A percentile compares a stretch with the other conserved stretches of the same genome.
These are phyloP conservation scores for Agonopterix alstromeriana DNA, from an alignment of 2,888 invertebrate species.

Conservation along the genomic window DNA sequence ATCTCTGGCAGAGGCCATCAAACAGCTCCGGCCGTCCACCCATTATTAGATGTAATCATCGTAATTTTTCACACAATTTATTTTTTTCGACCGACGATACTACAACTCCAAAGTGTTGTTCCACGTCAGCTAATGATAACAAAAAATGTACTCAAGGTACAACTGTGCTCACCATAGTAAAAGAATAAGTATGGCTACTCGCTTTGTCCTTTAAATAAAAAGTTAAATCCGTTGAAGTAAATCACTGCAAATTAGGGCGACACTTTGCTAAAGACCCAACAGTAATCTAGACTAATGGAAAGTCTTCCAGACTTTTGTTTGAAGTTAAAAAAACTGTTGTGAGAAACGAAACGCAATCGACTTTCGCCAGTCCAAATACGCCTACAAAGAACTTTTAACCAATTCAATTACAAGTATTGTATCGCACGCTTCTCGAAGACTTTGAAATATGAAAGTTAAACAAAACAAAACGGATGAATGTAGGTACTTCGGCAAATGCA, in stretches of 20 bases:
- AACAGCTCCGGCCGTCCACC: constrained; percentile 47
- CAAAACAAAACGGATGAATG: constrained; percentile 64
- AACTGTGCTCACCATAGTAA: no score
- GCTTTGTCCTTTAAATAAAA: background rate
- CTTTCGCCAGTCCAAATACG: constrained; percentile 37
- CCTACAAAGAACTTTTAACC: constrained; percentile 40
- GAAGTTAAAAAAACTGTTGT: background rate
- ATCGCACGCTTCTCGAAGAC: constrained; percentile 48
- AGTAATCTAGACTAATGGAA: constrained; percentile 8
- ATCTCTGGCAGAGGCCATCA: constrained; percentile 62
- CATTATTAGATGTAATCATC: constrained; percentile 73
- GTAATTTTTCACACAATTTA: constrained; percentile 76
- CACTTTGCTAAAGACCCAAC: background rate
- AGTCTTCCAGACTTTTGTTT: constrained; percentile 1
- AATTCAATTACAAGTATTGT: constrained; percentile 56
- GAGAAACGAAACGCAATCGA: constrained; percentile 15
- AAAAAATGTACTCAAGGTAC: constrained; percentile 42
- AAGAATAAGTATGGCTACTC: background rate
- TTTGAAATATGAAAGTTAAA: constrained; percentile 70
- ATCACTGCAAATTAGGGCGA: background rate
- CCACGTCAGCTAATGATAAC: constrained; percentile 69
- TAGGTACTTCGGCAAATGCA: constrained; percentile 60
- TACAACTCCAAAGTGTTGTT: constrained; percentile 50
- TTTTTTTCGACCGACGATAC: constrained; percentile 59
- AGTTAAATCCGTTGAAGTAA: background rate